These are phyloP conservation scores for Watsonalla binaria DNA, from an alignment of 2,888 invertebrate genomes.

Conservation along the genomic window DNA sequence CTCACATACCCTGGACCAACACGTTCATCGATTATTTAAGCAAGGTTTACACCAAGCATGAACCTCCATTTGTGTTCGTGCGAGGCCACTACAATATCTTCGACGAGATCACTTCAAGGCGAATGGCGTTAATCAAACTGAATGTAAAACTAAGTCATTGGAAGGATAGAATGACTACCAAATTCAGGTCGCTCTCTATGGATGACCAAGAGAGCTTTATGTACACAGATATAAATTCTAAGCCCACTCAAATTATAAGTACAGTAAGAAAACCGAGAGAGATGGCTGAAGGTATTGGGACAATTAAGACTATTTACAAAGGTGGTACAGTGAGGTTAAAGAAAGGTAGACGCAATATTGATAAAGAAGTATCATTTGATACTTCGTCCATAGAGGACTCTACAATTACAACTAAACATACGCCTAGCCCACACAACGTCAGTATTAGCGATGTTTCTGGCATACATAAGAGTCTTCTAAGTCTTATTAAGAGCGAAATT, in stretches of 20 bases:
- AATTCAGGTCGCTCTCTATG: conserved; percentile 17
- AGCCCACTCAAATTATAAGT: conserved; percentile 11
- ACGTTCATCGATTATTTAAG: conserved; percentile 42
- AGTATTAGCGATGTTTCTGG: neutral
- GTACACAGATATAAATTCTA: conserved; percentile 15
- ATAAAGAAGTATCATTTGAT: neutral
- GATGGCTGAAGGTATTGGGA: conserved; percentile 21
- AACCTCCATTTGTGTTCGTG: conserved; percentile 24
- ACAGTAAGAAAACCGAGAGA: conserved; percentile 10
- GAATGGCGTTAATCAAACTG: conserved; percentile 47
- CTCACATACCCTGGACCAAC: conserved; percentile 47
- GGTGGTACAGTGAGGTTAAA: conserved; percentile 19
- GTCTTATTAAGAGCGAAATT: conserved; percentile 35
- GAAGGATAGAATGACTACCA: conserved; percentile 26
- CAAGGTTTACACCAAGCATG: conserved; percentile 19
- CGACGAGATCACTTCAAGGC: conserved; percentile 44
- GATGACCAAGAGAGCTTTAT: conserved; percentile 15
- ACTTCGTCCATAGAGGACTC: neutral
- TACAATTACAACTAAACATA: neutral
- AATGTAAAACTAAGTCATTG: conserved; percentile 43
- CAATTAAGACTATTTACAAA: conserved; percentile 36
- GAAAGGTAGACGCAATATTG: conserved; percentile 9
- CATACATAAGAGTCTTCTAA: conserved; percentile 10
- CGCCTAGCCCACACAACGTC: neutral
- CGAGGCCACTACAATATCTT: conserved; percentile 42